phyloP scores from a whole-genome alignment of 2,113 vertebrate genomes.

The Hiodon tergisus region DNA sequence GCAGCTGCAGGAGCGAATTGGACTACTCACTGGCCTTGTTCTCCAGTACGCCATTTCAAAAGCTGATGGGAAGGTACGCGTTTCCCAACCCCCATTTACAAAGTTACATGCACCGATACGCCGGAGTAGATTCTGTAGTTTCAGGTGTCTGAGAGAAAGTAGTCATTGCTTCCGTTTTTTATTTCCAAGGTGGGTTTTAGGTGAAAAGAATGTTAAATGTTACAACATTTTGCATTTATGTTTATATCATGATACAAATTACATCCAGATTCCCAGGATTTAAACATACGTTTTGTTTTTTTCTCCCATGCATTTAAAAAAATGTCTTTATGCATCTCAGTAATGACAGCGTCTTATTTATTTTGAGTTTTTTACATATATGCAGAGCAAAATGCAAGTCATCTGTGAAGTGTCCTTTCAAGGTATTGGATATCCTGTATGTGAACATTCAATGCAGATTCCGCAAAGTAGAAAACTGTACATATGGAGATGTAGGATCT shows the following conservation, averaged over 20 bases:
- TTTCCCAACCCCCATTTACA: not conserved
- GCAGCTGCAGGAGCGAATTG: not conserved
- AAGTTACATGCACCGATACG: not conserved
- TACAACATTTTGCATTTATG: too few species aligned
- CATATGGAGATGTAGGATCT: constrained; percentile 49
- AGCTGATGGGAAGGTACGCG: not conserved
- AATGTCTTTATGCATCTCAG: constrained; percentile 25
- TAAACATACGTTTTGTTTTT: constrained; percentile 31
- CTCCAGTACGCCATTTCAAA: not conserved
- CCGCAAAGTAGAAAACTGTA: constrained; percentile 67
- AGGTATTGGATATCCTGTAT: constrained; percentile 55
- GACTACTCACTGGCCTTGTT: not conserved
- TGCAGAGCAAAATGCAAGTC: constrained; percentile 52
- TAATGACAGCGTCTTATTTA: constrained; percentile 36
- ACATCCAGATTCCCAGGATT: constrained; percentile 12
- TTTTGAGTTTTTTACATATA: constrained; percentile 36
- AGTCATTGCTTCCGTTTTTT: not conserved
- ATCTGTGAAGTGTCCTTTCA: constrained; percentile 65
- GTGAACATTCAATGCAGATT: constrained; percentile 57
- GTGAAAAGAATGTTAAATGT: not conserved
- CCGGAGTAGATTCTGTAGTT: too few species aligned
- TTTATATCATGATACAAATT: constrained; percentile 10
- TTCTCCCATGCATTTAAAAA: constrained; percentile 29
- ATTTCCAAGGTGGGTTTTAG: constrained; percentile 3
- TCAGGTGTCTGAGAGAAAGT: not conserved